Evolutionary conservation across 2,797 vertebrate genomes (phyloP), one percentile per base, ranked within the genome.

Genomic region (Fratercula arctica): DNA sequence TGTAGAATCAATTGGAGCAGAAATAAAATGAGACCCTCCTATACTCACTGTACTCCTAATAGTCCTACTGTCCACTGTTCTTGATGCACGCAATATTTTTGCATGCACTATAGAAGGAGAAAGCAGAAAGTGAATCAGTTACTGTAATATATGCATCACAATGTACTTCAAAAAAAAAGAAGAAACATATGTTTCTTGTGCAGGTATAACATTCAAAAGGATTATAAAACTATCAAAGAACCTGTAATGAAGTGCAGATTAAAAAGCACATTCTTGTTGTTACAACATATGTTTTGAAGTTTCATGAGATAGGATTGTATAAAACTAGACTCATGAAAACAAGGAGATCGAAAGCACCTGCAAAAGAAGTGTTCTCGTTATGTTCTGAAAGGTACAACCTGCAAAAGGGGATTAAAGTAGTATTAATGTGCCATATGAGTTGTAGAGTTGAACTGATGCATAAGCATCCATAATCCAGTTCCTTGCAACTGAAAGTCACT

Each of bases 131-230:
- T 45, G 87, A 92, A 94, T 92, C 5, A 60, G n/a, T 91, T 86
- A 70, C 19, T 92, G 29, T 81, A 91, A 92, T 91, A 45, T 23
- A 67, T 87, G 50, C 70, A 79, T 85, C 50, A 87, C 39, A 56
- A 72, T 67, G 28, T 72, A 86, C 29, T 66, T 87, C 1, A n/a
- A 21, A 74, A 75, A 89, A 82, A 57, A 67, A 67, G n/a, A 84
- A 89, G 45, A 92, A 92, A 57, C 69, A 86, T 45, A 80, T 91
- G 54, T 66, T 94, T 74, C 37, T 90, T 90, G 35, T 59, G 18
- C 70, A 95, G 86, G 92, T 48, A 95, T 92, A 96, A 96, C 89
- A 95, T 91, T 92, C 68, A 69, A 89, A 93, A 93, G n/a, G 41
- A 75, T 78, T 56, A 26, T 84, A 92, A 93, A 96, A 57, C 64